Evolutionary conservation across 2,113 vertebrate genomes (phyloP).

Genomic region (Australoheros scitulus): DNA sequence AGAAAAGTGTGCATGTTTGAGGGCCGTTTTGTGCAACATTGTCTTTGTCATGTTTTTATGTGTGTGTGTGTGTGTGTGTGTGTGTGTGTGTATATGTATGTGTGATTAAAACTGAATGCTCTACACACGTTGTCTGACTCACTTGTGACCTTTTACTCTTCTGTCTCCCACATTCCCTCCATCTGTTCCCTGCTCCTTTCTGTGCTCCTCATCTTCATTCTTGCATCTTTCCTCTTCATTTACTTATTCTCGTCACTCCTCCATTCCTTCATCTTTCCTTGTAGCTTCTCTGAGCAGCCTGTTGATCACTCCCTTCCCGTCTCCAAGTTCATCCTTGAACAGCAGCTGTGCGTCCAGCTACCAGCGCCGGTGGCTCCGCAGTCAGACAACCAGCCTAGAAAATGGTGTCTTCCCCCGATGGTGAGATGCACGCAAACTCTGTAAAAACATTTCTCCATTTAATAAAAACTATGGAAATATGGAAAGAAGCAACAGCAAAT

Average conservation of each 20-base stretch:
- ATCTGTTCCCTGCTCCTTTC: conserved; percentile 21
- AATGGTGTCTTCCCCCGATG: conserved; percentile 98
- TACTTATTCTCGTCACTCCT: not conserved
- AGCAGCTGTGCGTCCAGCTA: conserved; percentile 98
- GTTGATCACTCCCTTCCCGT: conserved; percentile 95
- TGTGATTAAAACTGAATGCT: conserved; percentile 38
- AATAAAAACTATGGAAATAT: too few species aligned
- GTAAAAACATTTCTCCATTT: not conserved
- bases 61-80: conserved; percentile 7
- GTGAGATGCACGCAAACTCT: conserved; percentile 75
- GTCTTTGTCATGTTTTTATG: not conserved
- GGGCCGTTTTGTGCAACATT: conserved; percentile 1
- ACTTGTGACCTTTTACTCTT: conserved; percentile 25
- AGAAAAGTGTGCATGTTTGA: not conserved
- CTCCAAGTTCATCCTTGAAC: conserved; percentile 94
- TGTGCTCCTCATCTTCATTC: not conserved
- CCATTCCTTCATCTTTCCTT: not conserved
- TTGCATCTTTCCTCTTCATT: not conserved
- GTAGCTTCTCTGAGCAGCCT: conserved; percentile 96
- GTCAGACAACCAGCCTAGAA: conserved; percentile 97
- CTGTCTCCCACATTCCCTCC: conserved; percentile 23
- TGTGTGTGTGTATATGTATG: not conserved
- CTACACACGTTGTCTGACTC: conserved; percentile 43
- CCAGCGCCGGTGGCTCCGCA: conserved; percentile 96
- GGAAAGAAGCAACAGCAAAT: not conserved